Percentiles rank a stretch among this genome's conserved stretches.
Conservation (phyloP, 1,140 invertebrate genomes). For the Drosophila pectinifera region DNA sequence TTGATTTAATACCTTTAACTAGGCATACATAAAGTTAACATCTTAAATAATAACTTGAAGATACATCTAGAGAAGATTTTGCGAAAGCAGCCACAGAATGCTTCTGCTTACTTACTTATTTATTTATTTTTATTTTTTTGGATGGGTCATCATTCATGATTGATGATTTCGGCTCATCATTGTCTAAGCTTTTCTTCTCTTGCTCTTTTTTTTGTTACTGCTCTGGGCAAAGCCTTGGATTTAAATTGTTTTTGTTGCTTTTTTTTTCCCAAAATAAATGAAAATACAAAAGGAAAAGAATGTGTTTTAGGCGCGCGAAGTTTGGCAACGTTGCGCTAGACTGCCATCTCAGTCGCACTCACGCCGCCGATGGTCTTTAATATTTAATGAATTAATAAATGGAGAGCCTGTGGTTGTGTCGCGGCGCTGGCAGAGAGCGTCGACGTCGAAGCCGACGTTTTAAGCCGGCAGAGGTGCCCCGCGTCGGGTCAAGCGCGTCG, state of each 20-base stretch:
- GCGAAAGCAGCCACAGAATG: too few species aligned
- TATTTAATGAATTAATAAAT: slow-evolving; percentile 78
- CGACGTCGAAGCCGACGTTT: background rate
- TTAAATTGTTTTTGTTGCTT: slow-evolving; percentile 30
- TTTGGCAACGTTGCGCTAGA: slow-evolving; percentile 53
- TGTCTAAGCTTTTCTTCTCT: slow-evolving; percentile 1
- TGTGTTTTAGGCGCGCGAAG: slow-evolving; percentile 25
- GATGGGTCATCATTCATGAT: slow-evolving; percentile 23
- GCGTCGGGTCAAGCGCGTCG: slow-evolving; percentile 62
- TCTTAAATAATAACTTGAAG: background rate
- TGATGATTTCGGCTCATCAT: slow-evolving; percentile 29
- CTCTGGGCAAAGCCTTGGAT: slow-evolving; percentile 22
- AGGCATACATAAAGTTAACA: too few species aligned
- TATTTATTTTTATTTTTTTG: too few species aligned
- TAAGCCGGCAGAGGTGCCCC: slow-evolving; percentile 14
- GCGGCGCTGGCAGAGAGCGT: slow-evolving; percentile 2
- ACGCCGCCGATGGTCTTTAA: slow-evolving; percentile 51
- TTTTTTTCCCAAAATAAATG: background rate
- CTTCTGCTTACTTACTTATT: background rate
- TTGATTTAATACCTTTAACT: too few species aligned
- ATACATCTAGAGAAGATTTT: too few species aligned
- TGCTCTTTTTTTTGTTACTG: background rate
- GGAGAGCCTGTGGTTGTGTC: slow-evolving; percentile 25
- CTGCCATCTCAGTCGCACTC: background rate
- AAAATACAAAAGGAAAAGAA: slow-evolving; percentile 39